Conservation (phyloP, 30 jellyfish, hydroid and myxozoan genomes). For the Clytia hemisphaerica region DNA sequence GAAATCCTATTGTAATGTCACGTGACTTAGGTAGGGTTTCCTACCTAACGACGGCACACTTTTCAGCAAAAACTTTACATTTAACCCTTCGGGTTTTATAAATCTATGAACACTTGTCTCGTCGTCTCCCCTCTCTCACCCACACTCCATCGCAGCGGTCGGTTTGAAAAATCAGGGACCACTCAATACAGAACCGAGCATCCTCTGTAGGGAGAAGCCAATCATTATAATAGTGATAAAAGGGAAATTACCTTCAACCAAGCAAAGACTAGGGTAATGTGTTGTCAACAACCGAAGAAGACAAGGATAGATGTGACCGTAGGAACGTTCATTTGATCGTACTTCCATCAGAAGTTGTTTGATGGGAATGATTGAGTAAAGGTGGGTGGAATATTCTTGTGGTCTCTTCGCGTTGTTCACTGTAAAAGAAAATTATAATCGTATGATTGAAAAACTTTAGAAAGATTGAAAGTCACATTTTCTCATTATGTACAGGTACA, state of each 20-base stretch:
- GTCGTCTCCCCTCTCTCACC: too few relatives aligned
- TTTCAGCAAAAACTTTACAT: too few relatives aligned
- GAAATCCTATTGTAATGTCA: too few relatives aligned
- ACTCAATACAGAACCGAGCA: too few relatives aligned
- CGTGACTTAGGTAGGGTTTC: too few relatives aligned
- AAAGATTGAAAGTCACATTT: neutral
- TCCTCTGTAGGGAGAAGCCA: too few relatives aligned
- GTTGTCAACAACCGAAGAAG: conserved; percentile 73
- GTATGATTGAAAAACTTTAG: neutral
- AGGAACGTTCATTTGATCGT: conserved; percentile 41
- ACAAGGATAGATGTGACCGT: conserved; percentile 77
- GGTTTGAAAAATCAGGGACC: too few relatives aligned
- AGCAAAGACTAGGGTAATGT: conserved; percentile 83
- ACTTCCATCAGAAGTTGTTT: conserved; percentile 66
- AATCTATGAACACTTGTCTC: too few relatives aligned
- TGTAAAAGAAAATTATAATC: neutral
- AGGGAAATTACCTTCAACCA: conserved; percentile 95
- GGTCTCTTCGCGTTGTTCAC: conserved; percentile 59
- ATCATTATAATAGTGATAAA: too few relatives aligned
- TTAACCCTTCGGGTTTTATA: too few relatives aligned
- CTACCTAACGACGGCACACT: too few relatives aligned
- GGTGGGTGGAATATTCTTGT: conserved; percentile 50
- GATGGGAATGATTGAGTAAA: conserved; percentile 76
- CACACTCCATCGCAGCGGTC: too few relatives aligned
- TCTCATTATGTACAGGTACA: neutral